phyloP scores from a whole-genome alignment of 92 coral and sea anemone genomes.

The Desmophyllum pertusum region DNA sequence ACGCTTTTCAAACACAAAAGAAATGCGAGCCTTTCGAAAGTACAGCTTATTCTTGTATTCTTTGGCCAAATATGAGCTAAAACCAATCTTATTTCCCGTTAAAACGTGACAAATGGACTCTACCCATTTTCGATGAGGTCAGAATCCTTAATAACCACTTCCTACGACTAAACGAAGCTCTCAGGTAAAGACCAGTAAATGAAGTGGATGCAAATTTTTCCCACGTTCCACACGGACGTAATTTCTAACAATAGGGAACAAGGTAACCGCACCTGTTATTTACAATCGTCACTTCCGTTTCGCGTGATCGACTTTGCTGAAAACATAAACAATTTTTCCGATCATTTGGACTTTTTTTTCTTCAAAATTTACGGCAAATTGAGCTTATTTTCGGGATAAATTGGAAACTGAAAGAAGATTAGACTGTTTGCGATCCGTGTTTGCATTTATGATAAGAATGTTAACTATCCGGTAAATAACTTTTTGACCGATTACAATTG shows the following conservation, averaged over 20 bases:
- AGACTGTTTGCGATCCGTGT: background rate
- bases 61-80: background rate
- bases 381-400: background rate
- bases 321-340: background rate
- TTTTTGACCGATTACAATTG: background rate
- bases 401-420: background rate
- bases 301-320: conserved; percentile 4
- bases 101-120: conserved; percentile 29
- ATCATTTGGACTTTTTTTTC: background rate
- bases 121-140: conserved; percentile 38
- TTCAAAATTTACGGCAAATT: background rate
- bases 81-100: background rate
- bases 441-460: background rate
- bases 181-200: conserved; percentile 13
- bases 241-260: background rate
- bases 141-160: conserved; percentile 44
- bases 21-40: no score
- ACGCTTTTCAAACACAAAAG: background rate
- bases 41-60: background rate
- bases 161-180: background rate
- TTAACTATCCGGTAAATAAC: background rate
- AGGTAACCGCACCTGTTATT: conserved; percentile 5
- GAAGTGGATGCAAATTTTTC: background rate
- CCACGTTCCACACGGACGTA: conserved; percentile 14
- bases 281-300: conserved; percentile 12